Conservation (phyloP, 2,888 invertebrate genomes). For the Mongoloraphidia duomilia region DNA sequence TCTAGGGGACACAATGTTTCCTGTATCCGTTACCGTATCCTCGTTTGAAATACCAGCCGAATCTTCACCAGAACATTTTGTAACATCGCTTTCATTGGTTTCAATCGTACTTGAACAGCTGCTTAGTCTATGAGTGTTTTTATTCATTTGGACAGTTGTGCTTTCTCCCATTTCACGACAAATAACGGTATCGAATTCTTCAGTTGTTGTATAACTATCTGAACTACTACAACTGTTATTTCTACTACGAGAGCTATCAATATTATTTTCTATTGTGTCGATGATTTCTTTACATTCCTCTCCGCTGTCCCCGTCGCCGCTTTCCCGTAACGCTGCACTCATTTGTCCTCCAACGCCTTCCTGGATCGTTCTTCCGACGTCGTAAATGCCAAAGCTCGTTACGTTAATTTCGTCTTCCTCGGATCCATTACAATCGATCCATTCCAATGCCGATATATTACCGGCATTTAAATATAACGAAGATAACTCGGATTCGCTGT, state of each 20-base stretch:
- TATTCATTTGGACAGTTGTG: too few species aligned
- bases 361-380: background rate
- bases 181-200: background rate
- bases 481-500: too few species aligned
- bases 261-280: too few species aligned
- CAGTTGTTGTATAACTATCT: background rate
- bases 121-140: too few species aligned
- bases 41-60: too few species aligned
- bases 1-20: too few species aligned
- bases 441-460: slow-evolving; percentile 5
- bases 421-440: slow-evolving; percentile 3
- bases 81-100: too few species aligned
- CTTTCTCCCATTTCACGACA: background rate
- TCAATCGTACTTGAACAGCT: too few species aligned
- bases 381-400: background rate
- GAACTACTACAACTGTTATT: background rate
- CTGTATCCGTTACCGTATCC: too few species aligned
- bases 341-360: background rate
- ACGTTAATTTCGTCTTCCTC: slow-evolving; percentile 1
- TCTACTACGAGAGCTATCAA: background rate
- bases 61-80: too few species aligned
- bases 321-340: slow-evolving; percentile 9
- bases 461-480: slow-evolving; percentile 3
- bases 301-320: slow-evolving; percentile 14
- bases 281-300: slow-evolving; percentile 13